phyloP scores from a whole-genome alignment of 2,797 vertebrate species.

The Urosaurus nigricauda region DNA sequence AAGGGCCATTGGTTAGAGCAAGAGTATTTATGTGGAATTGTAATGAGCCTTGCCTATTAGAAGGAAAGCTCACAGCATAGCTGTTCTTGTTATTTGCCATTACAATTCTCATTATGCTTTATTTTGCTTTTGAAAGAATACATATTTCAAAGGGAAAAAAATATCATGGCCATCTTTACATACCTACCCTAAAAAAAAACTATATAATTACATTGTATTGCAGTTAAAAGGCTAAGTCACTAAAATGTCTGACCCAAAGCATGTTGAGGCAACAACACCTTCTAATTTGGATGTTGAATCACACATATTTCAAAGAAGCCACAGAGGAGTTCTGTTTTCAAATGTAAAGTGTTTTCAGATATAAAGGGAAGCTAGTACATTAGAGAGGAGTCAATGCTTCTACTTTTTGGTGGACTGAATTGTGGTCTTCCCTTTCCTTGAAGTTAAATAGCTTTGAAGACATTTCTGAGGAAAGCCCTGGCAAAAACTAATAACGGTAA shows the following conservation, averaged over 20 bases:
- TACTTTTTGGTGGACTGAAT: neutral
- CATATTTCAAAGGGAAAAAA: neutral
- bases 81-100: neutral
- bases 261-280: conserved; percentile 4
- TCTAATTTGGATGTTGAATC: neutral
- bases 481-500: neutral
- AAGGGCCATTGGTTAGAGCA: conserved; percentile 24
- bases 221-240: neutral
- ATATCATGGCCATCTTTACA: neutral
- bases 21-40: conserved; percentile 35
- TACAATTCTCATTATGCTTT: neutral
- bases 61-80: fast-evolving
- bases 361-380: too few species aligned
- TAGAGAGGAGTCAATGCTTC: neutral
- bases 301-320: conserved; percentile 2
- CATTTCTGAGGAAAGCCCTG: neutral
- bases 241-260: neutral
- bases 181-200: neutral
- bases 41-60: conserved; percentile 16
- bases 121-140: conserved; percentile 4
- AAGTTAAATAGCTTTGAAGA: conserved; percentile 2
- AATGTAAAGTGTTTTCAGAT: neutral
- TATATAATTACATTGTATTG: fast-evolving
- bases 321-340: neutral
- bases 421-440: conserved; percentile 18